Percentiles rank a stretch among this genome's conserved stretches.
phyloP scores from a whole-genome alignment of 1,140 invertebrate genomes.

The Acromyrmex charruanus region DNA sequence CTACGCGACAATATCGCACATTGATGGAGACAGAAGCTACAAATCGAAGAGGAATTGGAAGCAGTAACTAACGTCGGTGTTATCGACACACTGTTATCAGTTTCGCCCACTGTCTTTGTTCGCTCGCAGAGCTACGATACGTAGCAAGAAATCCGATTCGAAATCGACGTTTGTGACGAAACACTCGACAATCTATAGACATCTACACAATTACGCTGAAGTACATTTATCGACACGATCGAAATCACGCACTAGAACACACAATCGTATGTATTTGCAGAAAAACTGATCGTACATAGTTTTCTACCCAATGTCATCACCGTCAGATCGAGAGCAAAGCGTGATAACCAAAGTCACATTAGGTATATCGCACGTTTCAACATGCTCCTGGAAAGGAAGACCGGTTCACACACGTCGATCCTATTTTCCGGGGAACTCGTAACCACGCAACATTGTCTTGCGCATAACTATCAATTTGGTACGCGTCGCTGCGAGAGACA shows the following conservation, averaged over 20 bases:
- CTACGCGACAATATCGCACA: neutral
- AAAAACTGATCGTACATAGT: neutral
- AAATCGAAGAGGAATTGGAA: neutral
- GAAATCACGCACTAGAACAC: neutral
- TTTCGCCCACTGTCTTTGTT: conserved; percentile 36
- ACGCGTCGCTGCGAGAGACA: neutral
- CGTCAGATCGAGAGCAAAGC: neutral
- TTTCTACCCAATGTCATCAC: neutral
- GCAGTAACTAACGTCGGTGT: neutral
- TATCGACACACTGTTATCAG: conserved; percentile 21
- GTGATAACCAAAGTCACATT: neutral
- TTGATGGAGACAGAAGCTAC: neutral
- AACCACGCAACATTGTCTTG: too few species aligned
- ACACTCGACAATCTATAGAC: neutral
- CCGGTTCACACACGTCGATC: neutral
- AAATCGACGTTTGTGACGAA: neutral
- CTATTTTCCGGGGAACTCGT: neutral
- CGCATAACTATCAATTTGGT: neutral
- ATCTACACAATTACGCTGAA: neutral
- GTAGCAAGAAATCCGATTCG: neutral
- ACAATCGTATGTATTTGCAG: neutral
- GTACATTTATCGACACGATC: neutral
- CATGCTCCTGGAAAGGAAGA: neutral
- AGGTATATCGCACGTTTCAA: neutral
- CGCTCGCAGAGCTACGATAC: conserved; percentile 3